These are phyloP conservation scores for Tetranychus truncatus DNA, from an alignment of 2,888 invertebrate genomes.

Conservation along the genomic window DNA sequence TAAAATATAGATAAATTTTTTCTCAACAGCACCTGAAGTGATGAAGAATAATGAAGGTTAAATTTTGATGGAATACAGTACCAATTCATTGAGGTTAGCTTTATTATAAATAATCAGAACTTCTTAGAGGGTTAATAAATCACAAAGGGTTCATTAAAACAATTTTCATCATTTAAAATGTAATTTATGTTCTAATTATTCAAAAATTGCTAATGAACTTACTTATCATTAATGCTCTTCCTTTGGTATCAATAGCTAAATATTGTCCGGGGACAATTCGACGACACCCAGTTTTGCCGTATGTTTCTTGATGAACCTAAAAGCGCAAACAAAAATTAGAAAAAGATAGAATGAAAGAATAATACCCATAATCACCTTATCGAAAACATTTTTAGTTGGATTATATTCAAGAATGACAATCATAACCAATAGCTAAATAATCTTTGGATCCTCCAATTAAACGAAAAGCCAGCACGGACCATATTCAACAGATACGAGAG, in stretches of 20 bases:
- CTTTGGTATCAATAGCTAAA: slow-evolving; percentile 93
- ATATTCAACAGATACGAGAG: slow-evolving; percentile 68
- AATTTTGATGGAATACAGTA: too few species aligned
- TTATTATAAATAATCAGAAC: neutral
- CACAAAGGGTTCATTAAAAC: neutral
- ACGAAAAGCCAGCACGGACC: slow-evolving; percentile 87
- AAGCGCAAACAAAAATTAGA: neutral
- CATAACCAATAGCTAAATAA: slow-evolving; percentile 82
- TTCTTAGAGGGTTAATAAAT: neutral
- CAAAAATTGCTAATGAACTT: slow-evolving; percentile 28
- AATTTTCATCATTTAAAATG: neutral
- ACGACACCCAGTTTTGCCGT: slow-evolving; percentile 94
- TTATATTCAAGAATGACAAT: slow-evolving; percentile 94
- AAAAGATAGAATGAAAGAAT: neutral
- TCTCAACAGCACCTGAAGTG: too few species aligned
- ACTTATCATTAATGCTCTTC: slow-evolving; percentile 95
- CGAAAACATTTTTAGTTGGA: slow-evolving; percentile 73
- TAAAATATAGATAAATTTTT: too few species aligned
- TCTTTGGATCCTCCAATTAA: slow-evolving; percentile 95
- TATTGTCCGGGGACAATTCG: slow-evolving; percentile 98
- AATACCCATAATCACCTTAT: slow-evolving; percentile 41
- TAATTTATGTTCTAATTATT: neutral
- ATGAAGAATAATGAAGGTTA: too few species aligned
- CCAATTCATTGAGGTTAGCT: neutral
- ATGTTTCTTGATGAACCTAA: slow-evolving; percentile 87